Evolutionary conservation across 2,888 invertebrate species (phyloP), one percentile per base, ranked within the genome.

Genomic region (Agapetus fuscipes): DNA sequence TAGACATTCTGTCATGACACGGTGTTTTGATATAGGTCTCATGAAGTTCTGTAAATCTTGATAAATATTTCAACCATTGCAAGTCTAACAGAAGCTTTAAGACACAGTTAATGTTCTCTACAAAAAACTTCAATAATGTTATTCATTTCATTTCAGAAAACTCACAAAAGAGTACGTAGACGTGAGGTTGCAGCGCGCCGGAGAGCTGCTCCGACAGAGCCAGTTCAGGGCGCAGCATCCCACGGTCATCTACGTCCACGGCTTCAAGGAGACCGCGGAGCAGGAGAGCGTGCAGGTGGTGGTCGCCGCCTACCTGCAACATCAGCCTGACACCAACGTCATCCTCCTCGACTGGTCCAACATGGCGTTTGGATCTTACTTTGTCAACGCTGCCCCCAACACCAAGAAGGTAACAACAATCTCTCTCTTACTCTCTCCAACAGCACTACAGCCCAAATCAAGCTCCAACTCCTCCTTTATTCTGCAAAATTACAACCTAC

Each of bases 311-410:
- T 66, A 66, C 43, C 50, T 68, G 30, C 49, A 45, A 27, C 13
- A 50, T 2, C 36, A 63, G 54, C 34, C 60, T 46, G 51, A 67
- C 63, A 58, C 59, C 29, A 70, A 70, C 44, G 58, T 68, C 0
- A 38, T 69, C 2, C 57, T 69, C 0, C 39, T 69, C 9, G 66
- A 69, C 39, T 69, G 69, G 69, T 60, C 67, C 39, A 56, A 63
- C 17, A 67, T 69, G 46, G 67, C 68, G 0, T 55, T 49, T 16
- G 61, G 61, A 30, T 62, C 64, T 1, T 70, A 69, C 38, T 59
- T 55, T 5, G 45, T 65, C 3, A 53, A 52, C 13, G 68, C 67
- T 27, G 59, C 65, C 1, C 67, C 67, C 26, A 64, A 62, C 41
- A 61, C 68, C 43, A 62, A 57, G 46, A 57, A 52, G 58, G 68